Evolutionary conservation across 2,797 vertebrate genomes (phyloP).

Genomic region (Sebastolobus altivelis): DNA sequence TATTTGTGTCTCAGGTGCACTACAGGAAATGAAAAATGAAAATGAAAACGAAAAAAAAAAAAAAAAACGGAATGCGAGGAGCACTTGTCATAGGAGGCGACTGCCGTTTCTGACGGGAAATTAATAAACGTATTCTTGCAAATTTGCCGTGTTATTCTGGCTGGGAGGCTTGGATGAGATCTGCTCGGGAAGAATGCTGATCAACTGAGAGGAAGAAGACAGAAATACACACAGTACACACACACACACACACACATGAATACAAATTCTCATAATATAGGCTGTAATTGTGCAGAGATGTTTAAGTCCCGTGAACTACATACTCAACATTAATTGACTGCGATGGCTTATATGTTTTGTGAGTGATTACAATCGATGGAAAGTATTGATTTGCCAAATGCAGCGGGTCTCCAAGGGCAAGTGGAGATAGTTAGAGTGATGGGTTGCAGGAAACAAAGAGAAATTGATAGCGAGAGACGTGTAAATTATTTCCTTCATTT

Average conservation of each 20-base stretch:
- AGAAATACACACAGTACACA: neutral
- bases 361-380: conserved; percentile 43
- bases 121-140: conserved; percentile 82
- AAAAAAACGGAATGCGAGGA: conserved; percentile 47
- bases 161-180: conserved; percentile 25
- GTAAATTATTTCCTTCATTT: conserved; percentile 21
- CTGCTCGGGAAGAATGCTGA: conserved; percentile 54
- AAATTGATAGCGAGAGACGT: conserved; percentile 34
- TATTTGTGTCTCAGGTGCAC: conserved; percentile 80
- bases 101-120: conserved; percentile 78
- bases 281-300: neutral
- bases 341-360: conserved; percentile 37
- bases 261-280: neutral
- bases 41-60: conserved; percentile 58
- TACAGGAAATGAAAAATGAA: conserved; percentile 83
- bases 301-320: neutral
- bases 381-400: conserved; percentile 53
- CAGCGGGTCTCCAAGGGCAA: conserved; percentile 25
- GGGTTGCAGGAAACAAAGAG: conserved; percentile 50
- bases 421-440: conserved; percentile 43
- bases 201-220: conserved; percentile 34
- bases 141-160: conserved; percentile 79
- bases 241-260: neutral
- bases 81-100: conserved; percentile 74
- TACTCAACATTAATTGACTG: conserved; percentile 15